Conservation (phyloP, 2,113 vertebrate species). For the Leuciscus idus region DNA sequence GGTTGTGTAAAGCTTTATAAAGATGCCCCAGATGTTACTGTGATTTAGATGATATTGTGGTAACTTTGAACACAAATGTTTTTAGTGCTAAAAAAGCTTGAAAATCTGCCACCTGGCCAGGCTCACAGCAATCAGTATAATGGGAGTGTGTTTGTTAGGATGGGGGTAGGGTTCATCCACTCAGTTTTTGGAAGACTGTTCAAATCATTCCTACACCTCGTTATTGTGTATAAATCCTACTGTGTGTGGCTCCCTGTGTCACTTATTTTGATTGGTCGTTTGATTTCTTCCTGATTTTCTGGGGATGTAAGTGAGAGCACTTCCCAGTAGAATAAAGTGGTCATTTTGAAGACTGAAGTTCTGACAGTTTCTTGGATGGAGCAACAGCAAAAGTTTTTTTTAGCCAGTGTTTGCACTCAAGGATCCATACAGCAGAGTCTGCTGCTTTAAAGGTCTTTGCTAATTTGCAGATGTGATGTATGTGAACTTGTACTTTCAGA, state of each 20-base stretch:
- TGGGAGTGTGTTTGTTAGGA: neutral
- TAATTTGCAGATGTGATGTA: slow-evolving; percentile 5
- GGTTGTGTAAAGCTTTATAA: slow-evolving; percentile 11
- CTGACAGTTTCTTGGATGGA: slow-evolving; percentile 3
- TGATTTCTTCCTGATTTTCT: neutral
- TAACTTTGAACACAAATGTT: slow-evolving; percentile 11
- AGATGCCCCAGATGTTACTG: neutral
- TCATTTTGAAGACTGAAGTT: neutral
- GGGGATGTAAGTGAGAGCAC: neutral
- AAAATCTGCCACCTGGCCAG: slow-evolving; percentile 10
- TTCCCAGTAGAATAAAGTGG: neutral
- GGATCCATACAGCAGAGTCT: neutral
- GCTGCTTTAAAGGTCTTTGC: neutral
- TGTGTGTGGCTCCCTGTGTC: neutral
- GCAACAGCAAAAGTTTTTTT: neutral
- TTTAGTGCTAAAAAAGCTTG: slow-evolving; percentile 14
- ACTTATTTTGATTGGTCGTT: neutral
- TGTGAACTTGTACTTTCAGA: slow-evolving; percentile 10
- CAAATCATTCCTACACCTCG: neutral
- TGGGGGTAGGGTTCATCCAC: neutral
- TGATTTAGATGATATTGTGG: slow-evolving; percentile 1
- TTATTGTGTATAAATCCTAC: neutral
- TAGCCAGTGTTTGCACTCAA: neutral
- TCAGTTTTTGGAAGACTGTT: neutral
- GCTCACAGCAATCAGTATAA: slow-evolving; percentile 24